Evolutionary conservation across 2,113 vertebrate species (phyloP), one percentile per base, ranked within the genome.

Genomic region (Psittacara wagleri): DNA sequence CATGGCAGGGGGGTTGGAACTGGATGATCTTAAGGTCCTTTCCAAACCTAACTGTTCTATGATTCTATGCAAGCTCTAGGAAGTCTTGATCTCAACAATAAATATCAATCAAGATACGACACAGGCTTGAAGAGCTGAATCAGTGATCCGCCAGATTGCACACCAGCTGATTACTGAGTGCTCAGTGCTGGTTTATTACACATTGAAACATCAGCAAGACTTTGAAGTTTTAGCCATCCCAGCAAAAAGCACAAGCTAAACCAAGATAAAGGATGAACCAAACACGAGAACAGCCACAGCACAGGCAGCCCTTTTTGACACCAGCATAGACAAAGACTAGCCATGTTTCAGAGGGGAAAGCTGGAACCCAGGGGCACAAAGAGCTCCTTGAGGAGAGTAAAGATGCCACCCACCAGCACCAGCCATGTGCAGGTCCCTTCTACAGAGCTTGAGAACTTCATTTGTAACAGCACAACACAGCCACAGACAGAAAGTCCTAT

Each of bases 181-280:
- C 49, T 66, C 43, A 8, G 39, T 2, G 6, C 19, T 15, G 24
- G 13, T 33, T 55, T 49, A 43, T 54, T 37, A 37, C 13, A 70
- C 63, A 43, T 11, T 23, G 18, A 77, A 43, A 77, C 4, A 17
- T 7, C 28, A 72, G 13, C 43, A 41, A 59, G n/a, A 39, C 44
- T 41, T 28, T 1, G 14, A 27, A 14, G 43, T 35, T 31, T 29
- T 27, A 20, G 8, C 13, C 49, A 55, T 33, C 12, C 25, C 22
- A 57, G 31, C 37, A 43, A 75, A 27, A 17, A 35, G 5, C 28
- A 49, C 5, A 49, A 61, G 24, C 28, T 57, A 35, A 73, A 41
- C 15, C n/a, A 41, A 33, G 11, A 13, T 3, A 25, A n/a, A 28
- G 28, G 24, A 39, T 24, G 3, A 31, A 9, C 0, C 14, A 29